A percentile compares a stretch with the other conserved stretches of the same genome.
Evolutionary conservation across 1,140 invertebrate genomes (phyloP).

Genomic region (Camponotus vicinus): DNA sequence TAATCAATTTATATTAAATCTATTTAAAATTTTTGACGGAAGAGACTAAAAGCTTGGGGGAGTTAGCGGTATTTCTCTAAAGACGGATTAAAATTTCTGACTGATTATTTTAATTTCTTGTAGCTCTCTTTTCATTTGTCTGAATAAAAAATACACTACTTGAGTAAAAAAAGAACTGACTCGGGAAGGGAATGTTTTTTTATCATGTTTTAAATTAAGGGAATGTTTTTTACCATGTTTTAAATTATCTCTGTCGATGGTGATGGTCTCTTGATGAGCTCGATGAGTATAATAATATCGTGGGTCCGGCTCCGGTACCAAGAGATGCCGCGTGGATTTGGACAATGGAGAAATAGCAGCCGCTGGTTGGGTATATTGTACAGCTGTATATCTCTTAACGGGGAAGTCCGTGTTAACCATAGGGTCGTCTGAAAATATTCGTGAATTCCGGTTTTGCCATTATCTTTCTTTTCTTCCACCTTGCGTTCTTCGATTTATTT

Average conservation of each 20-base stretch:
- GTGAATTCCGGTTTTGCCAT: constrained; percentile 36
- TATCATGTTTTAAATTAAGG: constrained; percentile 84
- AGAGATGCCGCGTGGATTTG: constrained; percentile 93
- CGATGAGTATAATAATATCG: constrained; percentile 90
- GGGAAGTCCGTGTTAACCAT: constrained; percentile 90
- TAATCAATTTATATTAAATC: neutral
- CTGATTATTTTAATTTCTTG: neutral
- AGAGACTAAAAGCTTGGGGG: neutral
- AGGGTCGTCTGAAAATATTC: constrained; percentile 83
- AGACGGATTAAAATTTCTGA: neutral
- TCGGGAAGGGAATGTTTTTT: constrained; percentile 37
- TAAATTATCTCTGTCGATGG: constrained; percentile 87
- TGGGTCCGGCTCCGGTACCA: constrained; percentile 90
- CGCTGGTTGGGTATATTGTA: constrained; percentile 93
- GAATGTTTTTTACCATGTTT: constrained; percentile 81
- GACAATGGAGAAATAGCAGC: constrained; percentile 91
- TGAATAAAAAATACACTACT: neutral
- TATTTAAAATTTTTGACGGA: neutral
- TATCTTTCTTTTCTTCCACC: neutral
- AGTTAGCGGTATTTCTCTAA: neutral
- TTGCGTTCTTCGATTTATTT: neutral
- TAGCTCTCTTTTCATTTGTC: neutral
- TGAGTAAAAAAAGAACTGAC: neutral
- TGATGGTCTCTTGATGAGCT: constrained; percentile 88
- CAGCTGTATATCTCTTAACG: constrained; percentile 90